These are phyloP conservation scores for Pardosa pseudoannulata DNA, from an alignment of 2,888 invertebrate species.

Conservation along the genomic window DNA sequence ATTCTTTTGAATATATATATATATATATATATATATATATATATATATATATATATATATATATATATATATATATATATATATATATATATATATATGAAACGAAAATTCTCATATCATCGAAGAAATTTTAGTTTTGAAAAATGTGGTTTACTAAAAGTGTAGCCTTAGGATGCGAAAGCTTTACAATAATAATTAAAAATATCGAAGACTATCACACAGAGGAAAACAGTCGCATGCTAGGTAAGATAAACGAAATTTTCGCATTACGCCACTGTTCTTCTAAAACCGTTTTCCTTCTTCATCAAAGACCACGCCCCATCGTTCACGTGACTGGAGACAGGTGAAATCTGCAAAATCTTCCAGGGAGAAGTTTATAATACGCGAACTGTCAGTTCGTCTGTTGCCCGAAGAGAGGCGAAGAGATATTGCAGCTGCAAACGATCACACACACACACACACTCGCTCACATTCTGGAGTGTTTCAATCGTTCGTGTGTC, in stretches of 20 bases:
- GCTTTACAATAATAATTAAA: no score
- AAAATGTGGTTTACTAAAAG: no score
- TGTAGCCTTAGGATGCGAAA: no score
- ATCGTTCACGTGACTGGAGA: constrained; percentile 67
- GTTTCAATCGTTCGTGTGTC: neutral
- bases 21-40: no score
- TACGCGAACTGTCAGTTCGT: constrained; percentile 57
- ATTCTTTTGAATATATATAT: no score
- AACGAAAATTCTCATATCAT: no score
- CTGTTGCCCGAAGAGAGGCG: constrained; percentile 24
- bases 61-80: no score
- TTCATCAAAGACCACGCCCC: constrained; percentile 59
- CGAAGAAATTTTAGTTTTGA: no score
- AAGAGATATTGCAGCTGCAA: constrained; percentile 51
- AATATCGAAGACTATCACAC: no score
- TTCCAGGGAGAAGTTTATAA: constrained; percentile 53
- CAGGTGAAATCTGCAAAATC: constrained; percentile 71
- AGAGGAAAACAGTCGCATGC: no score
- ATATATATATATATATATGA: no score
- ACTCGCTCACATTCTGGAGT: neutral
- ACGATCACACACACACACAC: constrained; percentile 44
- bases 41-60: no score
- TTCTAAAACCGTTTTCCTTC: neutral
- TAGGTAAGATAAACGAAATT: neutral
- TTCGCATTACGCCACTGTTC: constrained; percentile 35